Percentiles rank a stretch among this genome's conserved stretches.
Conservation (phyloP, 2,113 vertebrate species). For the Trichechus manatus region DNA sequence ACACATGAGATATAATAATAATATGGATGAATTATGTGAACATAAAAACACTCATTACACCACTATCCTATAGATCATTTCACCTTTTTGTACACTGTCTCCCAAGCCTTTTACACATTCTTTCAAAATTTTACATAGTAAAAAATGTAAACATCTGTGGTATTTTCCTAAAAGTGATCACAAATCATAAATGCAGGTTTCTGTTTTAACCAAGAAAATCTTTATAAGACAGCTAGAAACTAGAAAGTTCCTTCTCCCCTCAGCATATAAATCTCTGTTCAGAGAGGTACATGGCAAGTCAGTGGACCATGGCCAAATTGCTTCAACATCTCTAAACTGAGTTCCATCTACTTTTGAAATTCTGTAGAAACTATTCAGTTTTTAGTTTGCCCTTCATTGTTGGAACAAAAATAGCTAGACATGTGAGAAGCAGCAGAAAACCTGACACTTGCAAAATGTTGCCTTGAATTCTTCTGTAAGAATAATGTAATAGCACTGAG, state of each 20-base stretch:
- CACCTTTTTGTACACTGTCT: neutral
- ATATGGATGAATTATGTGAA: conserved; percentile 2
- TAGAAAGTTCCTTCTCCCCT: neutral
- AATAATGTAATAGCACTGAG: neutral
- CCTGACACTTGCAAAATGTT: neutral
- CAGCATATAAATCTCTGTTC: neutral
- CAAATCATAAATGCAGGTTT: neutral
- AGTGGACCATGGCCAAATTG: neutral
- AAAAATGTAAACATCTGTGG: neutral
- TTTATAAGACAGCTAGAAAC: neutral
- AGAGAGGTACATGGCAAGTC: neutral
- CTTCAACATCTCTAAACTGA: neutral
- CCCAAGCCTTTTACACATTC: neutral
- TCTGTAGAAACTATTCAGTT: neutral
- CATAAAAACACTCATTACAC: neutral
- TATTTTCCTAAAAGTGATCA: neutral
- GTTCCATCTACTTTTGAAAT: neutral
- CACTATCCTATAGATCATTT: neutral
- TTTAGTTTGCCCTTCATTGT: neutral
- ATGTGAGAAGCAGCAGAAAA: neutral
- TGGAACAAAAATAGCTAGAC: neutral
- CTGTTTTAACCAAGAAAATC: neutral
- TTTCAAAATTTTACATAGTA: neutral
- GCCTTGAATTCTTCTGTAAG: neutral
- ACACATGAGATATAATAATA: neutral